Base-by-base conservation (phyloP, 2,113 vertebrate species). In the Equus quagga region DNA sequence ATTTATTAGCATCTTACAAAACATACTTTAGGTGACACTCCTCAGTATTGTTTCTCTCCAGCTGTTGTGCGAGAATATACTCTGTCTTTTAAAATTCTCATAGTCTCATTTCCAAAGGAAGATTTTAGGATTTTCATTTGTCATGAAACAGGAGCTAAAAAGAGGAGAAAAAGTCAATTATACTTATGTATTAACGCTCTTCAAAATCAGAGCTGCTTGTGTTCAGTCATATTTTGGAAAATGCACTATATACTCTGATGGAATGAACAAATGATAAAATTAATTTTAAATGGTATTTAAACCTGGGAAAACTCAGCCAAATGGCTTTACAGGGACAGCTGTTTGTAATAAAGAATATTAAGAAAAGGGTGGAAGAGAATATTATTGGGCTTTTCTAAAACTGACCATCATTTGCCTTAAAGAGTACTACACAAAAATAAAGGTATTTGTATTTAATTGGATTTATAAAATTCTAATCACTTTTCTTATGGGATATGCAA, bases 231-330 rank as follows among this genome's bases (percentile, higher is more conserved):
- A 56, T 81, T 90, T 54, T 86, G 19, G 54, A 91, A 75, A 82
- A 31, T 36, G 41, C 6, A 58, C 49, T 70, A 8, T 70, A 36
- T 81, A 69, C 15, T 85, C 28, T 76, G 31, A 91, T 70, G 36
- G 51, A 95, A 82, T 75, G 69, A 82, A 82, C 67, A 95, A 85
- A 73, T 33, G 5, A 67, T 67, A 62, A 85, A 91, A 93, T 76
- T 87, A 24, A 82, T 80, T 81, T 88, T 26, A 46, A 67, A 73
- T 95, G 19, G 21, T 67, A 89, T 73, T 97, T 80, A 72, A 97
- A 72, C 33, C 28, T 75, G 67, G 12, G 33, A 13, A 65, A 72
- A 86, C 70, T 65, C 58, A 70, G 49, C 49, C 49, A 86, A 28
- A 69, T 46, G 26, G 23, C 89, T 81, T 62, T 89, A 79, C 6